Conservation (phyloP, 2,797 vertebrate genomes). For the Falco peregrinus region DNA sequence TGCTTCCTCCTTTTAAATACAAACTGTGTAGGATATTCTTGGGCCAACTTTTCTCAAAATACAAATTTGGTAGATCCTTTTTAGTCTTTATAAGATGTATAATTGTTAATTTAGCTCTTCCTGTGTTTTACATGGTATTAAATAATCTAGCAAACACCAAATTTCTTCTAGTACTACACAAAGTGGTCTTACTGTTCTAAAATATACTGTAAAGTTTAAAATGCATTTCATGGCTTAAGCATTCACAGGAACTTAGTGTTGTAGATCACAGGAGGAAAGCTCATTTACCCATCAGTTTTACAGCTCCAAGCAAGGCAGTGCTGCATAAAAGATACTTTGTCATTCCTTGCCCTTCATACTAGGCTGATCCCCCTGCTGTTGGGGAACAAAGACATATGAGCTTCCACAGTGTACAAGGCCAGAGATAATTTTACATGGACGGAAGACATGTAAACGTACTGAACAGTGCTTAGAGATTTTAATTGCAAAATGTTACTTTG, state of each 20-base stretch:
- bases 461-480: background rate
- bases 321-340: constrained; percentile 9
- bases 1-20: background rate
- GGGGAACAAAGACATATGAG: background rate
- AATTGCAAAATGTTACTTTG: background rate
- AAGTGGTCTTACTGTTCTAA: background rate
- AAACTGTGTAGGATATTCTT: background rate
- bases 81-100: background rate
- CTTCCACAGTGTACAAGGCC: fast-evolving
- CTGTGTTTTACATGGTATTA: background rate
- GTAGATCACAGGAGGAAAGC: constrained; percentile 29
- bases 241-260: background rate
- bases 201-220: constrained; percentile 6
- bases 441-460: background rate
- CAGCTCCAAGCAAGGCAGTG: background rate
- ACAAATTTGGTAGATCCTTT: background rate
- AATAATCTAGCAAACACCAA: background rate
- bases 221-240: constrained; percentile 28
- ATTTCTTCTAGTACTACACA: background rate
- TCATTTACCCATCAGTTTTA: constrained; percentile 39
- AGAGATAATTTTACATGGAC: background rate
- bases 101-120: background rate
- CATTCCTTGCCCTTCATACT: constrained; percentile 32
- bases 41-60: background rate
- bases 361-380: background rate